Conservation (phyloP, 2,797 vertebrate species). For the Myotis myotis region DNA sequence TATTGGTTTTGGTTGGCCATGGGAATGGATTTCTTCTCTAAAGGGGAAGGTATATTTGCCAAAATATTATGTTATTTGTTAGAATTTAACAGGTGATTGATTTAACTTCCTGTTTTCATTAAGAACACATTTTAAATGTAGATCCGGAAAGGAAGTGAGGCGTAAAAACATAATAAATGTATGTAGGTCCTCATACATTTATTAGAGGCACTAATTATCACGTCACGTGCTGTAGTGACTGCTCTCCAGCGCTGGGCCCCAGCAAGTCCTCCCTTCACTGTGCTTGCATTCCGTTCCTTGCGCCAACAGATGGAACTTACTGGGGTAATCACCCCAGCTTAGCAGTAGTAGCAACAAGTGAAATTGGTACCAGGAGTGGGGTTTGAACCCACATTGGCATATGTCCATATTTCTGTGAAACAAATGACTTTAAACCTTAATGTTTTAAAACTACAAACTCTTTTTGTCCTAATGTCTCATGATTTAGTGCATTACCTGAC, state of each 20-base stretch:
- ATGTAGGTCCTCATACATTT: background rate
- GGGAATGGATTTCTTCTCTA: background rate
- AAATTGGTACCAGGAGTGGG: background rate
- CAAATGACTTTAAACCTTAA: background rate
- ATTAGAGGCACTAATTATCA: background rate
- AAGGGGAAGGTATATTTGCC: background rate
- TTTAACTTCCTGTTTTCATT: background rate
- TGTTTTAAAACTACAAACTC: background rate
- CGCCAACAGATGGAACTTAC: background rate
- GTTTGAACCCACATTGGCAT: background rate
- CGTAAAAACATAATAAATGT: background rate
- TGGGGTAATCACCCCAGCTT: background rate
- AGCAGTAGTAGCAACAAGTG: background rate
- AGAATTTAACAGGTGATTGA: background rate
- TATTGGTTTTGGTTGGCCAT: conserved; percentile 12
- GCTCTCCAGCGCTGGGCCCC: background rate
- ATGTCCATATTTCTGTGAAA: background rate
- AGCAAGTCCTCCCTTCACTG: background rate
- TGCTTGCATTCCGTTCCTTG: background rate
- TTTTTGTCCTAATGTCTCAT: background rate
- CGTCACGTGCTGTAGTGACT: background rate
- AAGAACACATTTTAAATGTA: background rate
- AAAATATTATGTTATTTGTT: background rate
- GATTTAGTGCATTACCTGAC: background rate
- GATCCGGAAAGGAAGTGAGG: background rate